A percentile compares a stretch with the other conserved stretches of the same genome.
phyloP scores from a whole-genome alignment of 2,888 invertebrate genomes.

The Dermolepida albohirtum region DNA sequence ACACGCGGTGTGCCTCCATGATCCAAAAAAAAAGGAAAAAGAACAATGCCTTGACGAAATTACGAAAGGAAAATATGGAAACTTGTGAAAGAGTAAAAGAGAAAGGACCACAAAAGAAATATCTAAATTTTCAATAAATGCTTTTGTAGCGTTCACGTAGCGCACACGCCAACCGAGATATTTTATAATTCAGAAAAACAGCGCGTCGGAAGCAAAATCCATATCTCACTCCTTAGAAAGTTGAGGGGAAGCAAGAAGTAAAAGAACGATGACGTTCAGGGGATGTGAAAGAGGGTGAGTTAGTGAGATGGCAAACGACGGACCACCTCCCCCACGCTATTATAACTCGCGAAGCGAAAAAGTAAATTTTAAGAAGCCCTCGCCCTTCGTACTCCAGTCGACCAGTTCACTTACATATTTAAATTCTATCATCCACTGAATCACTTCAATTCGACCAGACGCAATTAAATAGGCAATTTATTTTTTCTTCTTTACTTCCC shows the following conservation, averaged over 20 bases:
- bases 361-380: conserved; percentile 62
- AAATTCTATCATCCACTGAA: conserved; percentile 42
- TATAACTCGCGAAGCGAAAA: conserved; percentile 67
- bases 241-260: conserved; percentile 46
- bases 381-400: conserved; percentile 57
- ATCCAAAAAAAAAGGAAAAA: conserved; percentile 3
- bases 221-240: conserved; percentile 61
- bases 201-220: conserved; percentile 65
- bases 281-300: conserved; percentile 27
- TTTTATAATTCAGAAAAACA: conserved; percentile 64
- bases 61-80: conserved; percentile 13
- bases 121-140: conserved; percentile 52
- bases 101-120: conserved; percentile 45
- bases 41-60: conserved; percentile 26
- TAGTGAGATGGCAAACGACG: conserved; percentile 21
- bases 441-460: conserved; percentile 45
- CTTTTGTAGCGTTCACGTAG: conserved; percentile 50
- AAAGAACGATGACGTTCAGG: conserved; percentile 33
- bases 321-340: conserved; percentile 60
- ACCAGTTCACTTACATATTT: conserved; percentile 54
- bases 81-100: conserved; percentile 7
- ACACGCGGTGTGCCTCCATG: neutral
- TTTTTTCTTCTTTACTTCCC: conserved; percentile 56
- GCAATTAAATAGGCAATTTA: conserved; percentile 66
- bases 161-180: conserved; percentile 55